Base-by-base conservation (phyloP, 2,113 vertebrate species). In the Uria lomvia region DNA sequence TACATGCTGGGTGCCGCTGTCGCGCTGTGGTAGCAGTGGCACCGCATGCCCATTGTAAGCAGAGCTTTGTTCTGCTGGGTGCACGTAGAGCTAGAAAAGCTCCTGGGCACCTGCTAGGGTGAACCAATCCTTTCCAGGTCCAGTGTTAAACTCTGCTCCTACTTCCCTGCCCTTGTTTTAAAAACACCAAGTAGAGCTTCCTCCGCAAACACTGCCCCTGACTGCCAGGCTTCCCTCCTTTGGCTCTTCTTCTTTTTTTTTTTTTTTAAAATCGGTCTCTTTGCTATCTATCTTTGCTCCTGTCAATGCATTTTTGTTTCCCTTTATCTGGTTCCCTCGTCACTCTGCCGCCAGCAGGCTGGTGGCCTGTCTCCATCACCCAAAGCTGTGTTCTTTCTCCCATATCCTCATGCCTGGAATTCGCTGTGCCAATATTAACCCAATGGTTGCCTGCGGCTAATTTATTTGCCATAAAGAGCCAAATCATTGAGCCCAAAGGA, bases 361-460 rank as follows among this genome's bases (percentile, higher is more conserved):
- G 47, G 32, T 94, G 45, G 26, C 75, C 71, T 76, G 10, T 83
- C 36, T 74, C 43, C 12, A 9, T 86, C 65, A 71, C 52, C 29
- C 53, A 52, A 36, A 88, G 9, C 60, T 78, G 20, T 71, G 22
- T 8, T 55, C 45, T 83, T 62, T 86, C 40, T 88, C 26, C 59
- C 10, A 3, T 63, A 42, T 67, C 80, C 81, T 87, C 56, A 27
- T 77, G 67, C 52, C 59, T 86, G 45, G 55, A 75, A 84, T 93
- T 91, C 71, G 43, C 22, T 29, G 0, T 83, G 74, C 32, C 42
- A 38, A 0, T 82, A 62, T 82, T 95, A 96, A 86, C 68, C 52
- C 76, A 90, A 0, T 77, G 83, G 66, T 94, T 94, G 59, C 73
- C 76, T 50, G 40, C 2, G 8, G 79, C 96, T 96, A 87, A 88